Conservation (phyloP, 2,113 vertebrate species). For the Sciurus niger region DNA sequence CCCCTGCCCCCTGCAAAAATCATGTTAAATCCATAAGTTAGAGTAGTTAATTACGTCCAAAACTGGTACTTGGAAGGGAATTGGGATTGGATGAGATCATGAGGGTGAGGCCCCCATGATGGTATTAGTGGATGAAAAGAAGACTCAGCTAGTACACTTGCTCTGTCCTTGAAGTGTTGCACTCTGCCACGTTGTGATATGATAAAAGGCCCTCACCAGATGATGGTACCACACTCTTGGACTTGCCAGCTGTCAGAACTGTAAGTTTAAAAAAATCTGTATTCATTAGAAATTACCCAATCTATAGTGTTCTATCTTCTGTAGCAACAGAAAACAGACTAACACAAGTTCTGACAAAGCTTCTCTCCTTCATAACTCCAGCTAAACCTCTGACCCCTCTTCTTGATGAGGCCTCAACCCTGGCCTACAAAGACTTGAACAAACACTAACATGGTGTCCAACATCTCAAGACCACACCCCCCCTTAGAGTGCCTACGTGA, state of each 20-base stretch:
- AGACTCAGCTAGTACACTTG: not conserved
- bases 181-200: accelerated
- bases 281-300: not conserved
- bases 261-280: not conserved
- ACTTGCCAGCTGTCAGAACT: not conserved
- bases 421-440: not conserved
- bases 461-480: not conserved
- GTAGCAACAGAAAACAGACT: not conserved
- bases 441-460: not conserved
- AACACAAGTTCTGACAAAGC: not conserved
- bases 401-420: not conserved
- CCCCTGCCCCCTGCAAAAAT: not conserved
- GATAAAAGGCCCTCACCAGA: not conserved
- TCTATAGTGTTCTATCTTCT: not conserved
- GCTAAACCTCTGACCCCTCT: not conserved
- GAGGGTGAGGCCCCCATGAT: too few relatives aligned
- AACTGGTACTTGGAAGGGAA: not conserved
- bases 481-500: not conserved
- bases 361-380: not conserved
- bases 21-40: not conserved
- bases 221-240: too few relatives aligned
- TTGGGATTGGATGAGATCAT: not conserved
- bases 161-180: not conserved
- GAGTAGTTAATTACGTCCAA: not conserved
- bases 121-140: not conserved